Base-by-base conservation (phyloP, 2,888 invertebrate species). In the Ennomos quercinarius region DNA sequence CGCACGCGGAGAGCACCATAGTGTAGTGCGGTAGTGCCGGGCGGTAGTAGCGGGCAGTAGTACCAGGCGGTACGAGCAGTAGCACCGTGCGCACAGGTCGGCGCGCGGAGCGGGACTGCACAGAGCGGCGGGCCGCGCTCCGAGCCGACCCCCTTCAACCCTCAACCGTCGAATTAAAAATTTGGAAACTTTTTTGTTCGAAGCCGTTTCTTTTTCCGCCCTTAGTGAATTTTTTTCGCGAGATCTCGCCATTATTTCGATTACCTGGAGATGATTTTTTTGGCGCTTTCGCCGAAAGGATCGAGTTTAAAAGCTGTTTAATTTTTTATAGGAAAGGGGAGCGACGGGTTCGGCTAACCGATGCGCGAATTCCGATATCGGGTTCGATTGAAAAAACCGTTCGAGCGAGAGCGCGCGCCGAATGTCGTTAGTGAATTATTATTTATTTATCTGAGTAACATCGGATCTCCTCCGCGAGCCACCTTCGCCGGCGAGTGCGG, bases 151-250 rank as follows among this genome's bases (percentile, higher is more conserved):
- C 61, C 79, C 70, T 71, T 48, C 74, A 64, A 76, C 76, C 77
- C 74, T 73, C 82, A 76, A 80, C 82, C 80, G 79, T 76, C 81
- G 88, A 89, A 91, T 91, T 89, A 84, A 86, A 87, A 77, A 81
- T 84, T 85, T 69, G 62, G 55, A 74, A 80, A 86, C 86, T 90
- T 91, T 90, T 91, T 91, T 91, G 76, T 86, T 67, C 74, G 80
- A 92, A 91, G 91, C 90, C 89, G 89, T 90, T 91, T 87, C 91
- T 92, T 91, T 87, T 93, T 90, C 89, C 89, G 85, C 91, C 91
- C 90, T 87, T 90, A 85, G 90, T 89, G 89, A 87, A 83, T 91
- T 93, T 93, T 93, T 93, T 93, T 88, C 84, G 87, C 86, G 86
- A 82, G 81, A 78, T 72, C 83, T 85, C 84, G 85, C 89, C 75